Evolutionary conservation across 1,140 invertebrate genomes (phyloP).

Genomic region (Zaprionus nigranus): DNA sequence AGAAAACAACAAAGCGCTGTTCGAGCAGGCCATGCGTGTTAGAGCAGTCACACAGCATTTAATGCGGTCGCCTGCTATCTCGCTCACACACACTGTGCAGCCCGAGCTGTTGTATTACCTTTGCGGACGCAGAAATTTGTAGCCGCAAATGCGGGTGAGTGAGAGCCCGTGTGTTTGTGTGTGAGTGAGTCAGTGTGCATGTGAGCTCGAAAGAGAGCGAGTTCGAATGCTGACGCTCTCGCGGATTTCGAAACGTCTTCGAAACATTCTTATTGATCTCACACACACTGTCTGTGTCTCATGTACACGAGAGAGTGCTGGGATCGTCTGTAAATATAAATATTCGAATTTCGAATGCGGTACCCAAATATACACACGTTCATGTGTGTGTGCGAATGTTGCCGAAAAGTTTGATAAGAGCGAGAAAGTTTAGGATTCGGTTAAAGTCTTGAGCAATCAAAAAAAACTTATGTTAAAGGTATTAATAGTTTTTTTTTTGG

Average conservation of each 20-base stretch:
- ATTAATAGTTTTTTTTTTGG: too few species aligned
- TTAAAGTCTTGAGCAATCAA: constrained; percentile 7
- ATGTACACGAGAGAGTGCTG: constrained; percentile 12
- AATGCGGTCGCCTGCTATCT: constrained; percentile 47
- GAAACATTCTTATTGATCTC: constrained; percentile 70
- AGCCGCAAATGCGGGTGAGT: constrained; percentile 52
- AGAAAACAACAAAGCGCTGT: constrained; percentile 37
- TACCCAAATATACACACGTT: not conserved
- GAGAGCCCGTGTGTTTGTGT: constrained; percentile 12
- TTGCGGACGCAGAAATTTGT: constrained; percentile 70
- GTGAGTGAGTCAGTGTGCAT: constrained; percentile 48
- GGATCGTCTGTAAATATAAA: constrained; percentile 32
- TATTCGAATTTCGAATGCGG: constrained; percentile 48
- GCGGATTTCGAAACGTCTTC: constrained; percentile 28
- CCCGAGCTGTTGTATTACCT: constrained; percentile 48
- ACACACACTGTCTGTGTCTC: constrained; percentile 54
- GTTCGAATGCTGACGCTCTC: constrained; percentile 56
- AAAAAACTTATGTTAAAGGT: not conserved
- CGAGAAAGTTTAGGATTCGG: constrained; percentile 32
- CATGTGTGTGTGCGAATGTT: constrained; percentile 2
- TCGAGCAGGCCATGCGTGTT: constrained; percentile 50
- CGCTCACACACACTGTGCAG: constrained; percentile 40
- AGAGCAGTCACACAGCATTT: constrained; percentile 54
- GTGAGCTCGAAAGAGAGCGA: constrained; percentile 70
- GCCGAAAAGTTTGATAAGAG: constrained; percentile 47